Evolutionary conservation across 2,888 invertebrate species (phyloP).

Genomic region (Lasioglossum vierecki): DNA sequence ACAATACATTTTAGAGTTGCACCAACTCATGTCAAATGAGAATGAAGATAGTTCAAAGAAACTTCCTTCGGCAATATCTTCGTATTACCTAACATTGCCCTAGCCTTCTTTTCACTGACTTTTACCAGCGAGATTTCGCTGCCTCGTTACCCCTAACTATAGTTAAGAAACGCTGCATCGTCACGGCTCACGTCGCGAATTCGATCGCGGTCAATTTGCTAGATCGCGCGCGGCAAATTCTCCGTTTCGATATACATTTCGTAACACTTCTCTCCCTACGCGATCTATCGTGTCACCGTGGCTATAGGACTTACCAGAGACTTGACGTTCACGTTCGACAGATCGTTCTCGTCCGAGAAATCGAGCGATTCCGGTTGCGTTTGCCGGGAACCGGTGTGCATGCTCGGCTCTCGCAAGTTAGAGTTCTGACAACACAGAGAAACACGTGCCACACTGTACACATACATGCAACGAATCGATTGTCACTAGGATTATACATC

Average conservation of each 20-base stretch:
- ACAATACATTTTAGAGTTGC: neutral
- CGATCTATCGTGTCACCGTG: neutral
- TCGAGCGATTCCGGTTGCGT: slow-evolving; percentile 79
- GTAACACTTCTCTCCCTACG: neutral
- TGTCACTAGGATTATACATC: neutral
- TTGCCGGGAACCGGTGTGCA: slow-evolving; percentile 78
- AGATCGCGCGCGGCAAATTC: slow-evolving; percentile 8
- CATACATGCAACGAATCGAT: slow-evolving; percentile 69
- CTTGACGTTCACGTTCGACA: slow-evolving; percentile 88
- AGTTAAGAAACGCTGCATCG: neutral
- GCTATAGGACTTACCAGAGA: slow-evolving; percentile 86
- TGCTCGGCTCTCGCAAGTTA: slow-evolving; percentile 79
- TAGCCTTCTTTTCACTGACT: neutral
- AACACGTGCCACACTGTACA: slow-evolving; percentile 75
- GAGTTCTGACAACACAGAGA: slow-evolving; percentile 78
- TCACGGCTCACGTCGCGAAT: slow-evolving; percentile 1
- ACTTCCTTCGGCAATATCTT: neutral
- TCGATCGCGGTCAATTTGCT: slow-evolving; percentile 30
- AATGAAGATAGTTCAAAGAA: neutral
- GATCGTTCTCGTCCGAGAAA: slow-evolving; percentile 84
- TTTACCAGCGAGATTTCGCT: neutral
- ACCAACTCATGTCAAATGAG: too few relatives aligned
- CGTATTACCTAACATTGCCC: neutral
- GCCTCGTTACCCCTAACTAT: neutral
- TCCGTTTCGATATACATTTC: neutral